A percentile compares a stretch with the other conserved stretches of the same genome.
Conservation (phyloP, 2,113 vertebrate species). For the Pongo abelii region DNA sequence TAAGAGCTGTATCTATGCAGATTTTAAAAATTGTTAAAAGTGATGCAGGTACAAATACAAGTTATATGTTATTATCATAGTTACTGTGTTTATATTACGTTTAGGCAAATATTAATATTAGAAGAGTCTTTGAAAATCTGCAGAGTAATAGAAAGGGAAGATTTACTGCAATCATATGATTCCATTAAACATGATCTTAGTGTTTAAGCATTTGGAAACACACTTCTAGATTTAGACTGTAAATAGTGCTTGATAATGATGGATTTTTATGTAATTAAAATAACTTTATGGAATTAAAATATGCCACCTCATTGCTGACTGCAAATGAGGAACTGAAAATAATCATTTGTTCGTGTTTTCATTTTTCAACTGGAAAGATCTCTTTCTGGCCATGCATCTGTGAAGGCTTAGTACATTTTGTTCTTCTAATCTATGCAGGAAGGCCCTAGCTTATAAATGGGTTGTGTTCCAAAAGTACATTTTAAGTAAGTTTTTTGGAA, state of each 20-base stretch:
- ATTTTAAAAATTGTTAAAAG: not conserved
- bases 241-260: not conserved
- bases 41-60: not conserved
- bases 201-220: not conserved
- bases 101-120: not conserved
- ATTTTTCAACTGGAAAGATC: conserved; percentile 22
- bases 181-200: not conserved
- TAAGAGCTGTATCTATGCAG: not conserved
- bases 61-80: not conserved
- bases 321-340: not conserved
- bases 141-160: not conserved
- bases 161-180: not conserved
- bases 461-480: conserved; percentile 39
- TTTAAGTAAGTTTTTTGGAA: conserved; percentile 34
- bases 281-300: conserved; percentile 26
- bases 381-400: conserved; percentile 7
- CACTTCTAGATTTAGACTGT: not conserved
- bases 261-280: not conserved
- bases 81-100: not conserved
- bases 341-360: not conserved
- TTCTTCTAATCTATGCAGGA: conserved; percentile 35
- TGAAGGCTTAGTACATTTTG: not conserved
- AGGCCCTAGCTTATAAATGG: not conserved
- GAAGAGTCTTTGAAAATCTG: not conserved
- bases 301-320: not conserved